phyloP scores from a whole-genome alignment of 2,113 vertebrate species.

The Lethenteron camtschaticum region DNA sequence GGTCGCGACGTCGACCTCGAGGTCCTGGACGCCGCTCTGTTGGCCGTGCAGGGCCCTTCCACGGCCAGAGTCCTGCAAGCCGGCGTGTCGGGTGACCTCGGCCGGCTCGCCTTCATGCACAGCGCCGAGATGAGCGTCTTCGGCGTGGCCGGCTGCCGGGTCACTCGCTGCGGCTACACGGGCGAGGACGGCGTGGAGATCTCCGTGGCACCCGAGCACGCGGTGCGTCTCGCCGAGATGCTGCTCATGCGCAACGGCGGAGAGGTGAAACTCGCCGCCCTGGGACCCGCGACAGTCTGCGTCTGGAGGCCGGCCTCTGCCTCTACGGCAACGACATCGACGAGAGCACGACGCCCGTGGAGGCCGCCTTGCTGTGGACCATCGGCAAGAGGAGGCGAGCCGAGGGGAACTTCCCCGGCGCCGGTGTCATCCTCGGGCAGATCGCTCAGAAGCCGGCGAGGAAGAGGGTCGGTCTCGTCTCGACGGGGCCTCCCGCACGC shows the following conservation, averaged over 20 bases:
- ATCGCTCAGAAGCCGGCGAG: slow-evolving; percentile 50
- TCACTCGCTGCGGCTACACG: slow-evolving; percentile 83
- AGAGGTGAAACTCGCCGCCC: slow-evolving; percentile 54
- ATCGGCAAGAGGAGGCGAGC: slow-evolving; percentile 67
- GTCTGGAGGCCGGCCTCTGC: slow-evolving; percentile 81
- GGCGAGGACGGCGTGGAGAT: slow-evolving; percentile 91
- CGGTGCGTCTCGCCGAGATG: slow-evolving; percentile 37
- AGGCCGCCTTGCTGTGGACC: slow-evolving; percentile 67
- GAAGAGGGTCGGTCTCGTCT: slow-evolving; percentile 55
- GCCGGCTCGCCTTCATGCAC: slow-evolving; percentile 70
- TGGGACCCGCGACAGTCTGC: slow-evolving; percentile 69
- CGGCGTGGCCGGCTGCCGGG: slow-evolving; percentile 41
- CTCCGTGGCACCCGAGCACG: slow-evolving; percentile 31
- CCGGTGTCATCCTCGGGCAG: slow-evolving; percentile 48
- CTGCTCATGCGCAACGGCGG: slow-evolving; percentile 27
- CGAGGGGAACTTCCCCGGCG: slow-evolving; percentile 60
- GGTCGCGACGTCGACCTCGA: slow-evolving; percentile 51
- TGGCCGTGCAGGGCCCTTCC: slow-evolving; percentile 74
- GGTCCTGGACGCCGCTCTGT: slow-evolving; percentile 44
- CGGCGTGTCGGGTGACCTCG: slow-evolving; percentile 44
- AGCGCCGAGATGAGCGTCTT: slow-evolving; percentile 44
- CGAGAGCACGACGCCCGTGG: slow-evolving; percentile 61
- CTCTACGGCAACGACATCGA: slow-evolving; percentile 83
- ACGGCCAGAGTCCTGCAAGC: slow-evolving; percentile 47
- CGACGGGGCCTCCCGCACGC: slow-evolving; percentile 51